Base-by-base conservation (phyloP, 2,113 vertebrate genomes). In the Leptobrachium leishanense region DNA sequence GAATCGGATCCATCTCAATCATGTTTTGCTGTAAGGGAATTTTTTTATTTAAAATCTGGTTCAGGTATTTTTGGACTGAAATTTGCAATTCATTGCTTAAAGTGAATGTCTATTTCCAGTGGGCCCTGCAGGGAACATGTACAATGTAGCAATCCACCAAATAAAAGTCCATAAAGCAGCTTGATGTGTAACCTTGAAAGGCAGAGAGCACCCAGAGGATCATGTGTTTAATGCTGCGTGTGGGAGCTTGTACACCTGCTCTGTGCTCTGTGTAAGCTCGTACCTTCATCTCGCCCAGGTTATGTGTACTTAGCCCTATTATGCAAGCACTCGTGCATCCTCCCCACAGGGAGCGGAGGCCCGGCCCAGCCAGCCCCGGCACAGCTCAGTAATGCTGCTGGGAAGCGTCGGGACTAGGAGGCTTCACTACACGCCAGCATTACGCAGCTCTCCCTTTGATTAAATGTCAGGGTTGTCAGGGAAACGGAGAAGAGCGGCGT, bases 391-490 rank as follows among this genome's bases (percentile, higher is more conserved):
- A 76, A 81, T 78, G 73, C 81, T 80, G 76, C 31, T 80, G 78
- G 79, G 50, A 43, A 76, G 83, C 82, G 75, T 63, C 70, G 67
- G 0, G 82, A 82, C 11, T 44, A 84, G 84, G 50, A 84, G 3
- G 83, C 74, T 44, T 82, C 87, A 20, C 69, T 41, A 72, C 42
- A 15, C 57, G 70, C 39, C 69, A 67, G 78, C 72, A 68, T 62
- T 81, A 74, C 72, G 65, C 62, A 74, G 71, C 65, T 81, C 54
- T 74, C 64, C 65, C 59, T 84, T 84, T 86, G 85, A 89, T 87
- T 86, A 85, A 82, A 83, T 91, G 89, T 89, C 86, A 69, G 88
- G 86, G 95, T 95, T 93, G 94, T 95, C 94, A 92, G 91, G 93
- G 93, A 89, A 94, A 95, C 94, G 88, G 88, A 83, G 90, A 85